Conservation (phyloP, 2,888 invertebrate genomes). For the Nomada fabriciana region DNA sequence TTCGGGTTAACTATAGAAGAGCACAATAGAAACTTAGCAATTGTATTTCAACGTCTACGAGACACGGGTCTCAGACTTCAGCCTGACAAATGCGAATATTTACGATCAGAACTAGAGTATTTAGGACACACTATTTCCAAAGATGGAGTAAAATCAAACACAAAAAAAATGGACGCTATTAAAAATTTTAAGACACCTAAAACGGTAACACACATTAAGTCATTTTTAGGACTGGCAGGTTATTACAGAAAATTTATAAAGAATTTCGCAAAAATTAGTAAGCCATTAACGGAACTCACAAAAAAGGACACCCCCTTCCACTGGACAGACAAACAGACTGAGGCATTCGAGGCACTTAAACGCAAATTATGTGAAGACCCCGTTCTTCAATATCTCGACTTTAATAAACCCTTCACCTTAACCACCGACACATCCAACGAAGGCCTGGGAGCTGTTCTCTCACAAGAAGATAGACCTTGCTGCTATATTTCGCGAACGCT, state of each 20-base stretch:
- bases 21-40: too few species aligned
- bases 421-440: conserved; percentile 7
- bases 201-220: neutral
- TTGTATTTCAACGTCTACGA: too few species aligned
- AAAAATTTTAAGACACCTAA: neutral
- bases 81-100: too few species aligned
- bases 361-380: neutral
- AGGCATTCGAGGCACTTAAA: conserved; percentile 1
- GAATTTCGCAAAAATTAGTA: conserved; percentile 18
- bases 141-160: too few species aligned
- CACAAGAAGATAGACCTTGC: neutral
- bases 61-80: too few species aligned
- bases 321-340: conserved; percentile 1
- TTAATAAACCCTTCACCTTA: conserved; percentile 12
- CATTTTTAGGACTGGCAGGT: neutral
- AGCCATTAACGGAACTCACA: conserved; percentile 7
- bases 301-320: conserved; percentile 8
- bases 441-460: neutral
- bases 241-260: conserved; percentile 10
- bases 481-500: conserved; percentile 6
- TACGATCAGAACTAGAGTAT: too few species aligned
- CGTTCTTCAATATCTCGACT: conserved; percentile 19
- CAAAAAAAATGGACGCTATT: neutral
- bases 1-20: too few species aligned
- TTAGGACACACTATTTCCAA: too few species aligned